A percentile compares a stretch with the other conserved stretches of the same genome.
Evolutionary conservation across 2,888 invertebrate species (phyloP).

Genomic region (Colletes collaris): DNA sequence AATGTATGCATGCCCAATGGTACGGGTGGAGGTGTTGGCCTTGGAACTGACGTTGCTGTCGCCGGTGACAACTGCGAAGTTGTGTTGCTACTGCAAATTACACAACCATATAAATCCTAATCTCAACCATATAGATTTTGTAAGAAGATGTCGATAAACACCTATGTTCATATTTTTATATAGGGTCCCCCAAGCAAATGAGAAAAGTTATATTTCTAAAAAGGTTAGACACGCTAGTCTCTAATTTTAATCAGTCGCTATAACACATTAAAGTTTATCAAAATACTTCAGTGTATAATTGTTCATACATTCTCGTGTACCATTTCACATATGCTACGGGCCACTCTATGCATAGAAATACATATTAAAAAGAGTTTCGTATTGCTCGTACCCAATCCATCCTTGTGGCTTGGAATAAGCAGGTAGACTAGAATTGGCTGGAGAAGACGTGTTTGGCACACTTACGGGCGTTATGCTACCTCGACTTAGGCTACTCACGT

Average conservation of each 20-base stretch:
- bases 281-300: too few relatives aligned
- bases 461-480: slow-evolving; percentile 87
- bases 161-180: too few relatives aligned
- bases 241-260: too few relatives aligned
- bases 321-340: too few relatives aligned
- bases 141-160: too few relatives aligned
- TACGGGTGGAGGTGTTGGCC: slow-evolving; percentile 85
- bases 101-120: background rate
- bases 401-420: slow-evolving; percentile 83
- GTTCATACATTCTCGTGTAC: too few relatives aligned
- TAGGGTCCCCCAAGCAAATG: too few relatives aligned
- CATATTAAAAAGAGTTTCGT: background rate
- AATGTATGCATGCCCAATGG: slow-evolving; percentile 85
- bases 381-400: slow-evolving; percentile 81
- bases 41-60: slow-evolving; percentile 83
- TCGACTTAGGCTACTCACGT: slow-evolving; percentile 92
- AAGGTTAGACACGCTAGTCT: too few relatives aligned
- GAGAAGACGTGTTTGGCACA: slow-evolving; percentile 83
- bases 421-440: slow-evolving; percentile 86
- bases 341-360: background rate
- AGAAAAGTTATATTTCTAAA: too few relatives aligned
- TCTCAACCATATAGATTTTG: too few relatives aligned
- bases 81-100: slow-evolving; percentile 77
- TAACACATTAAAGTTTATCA: too few relatives aligned
- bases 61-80: slow-evolving; percentile 83